Conservation (phyloP, 2,797 vertebrate species). For the Darevskia mixta region DNA sequence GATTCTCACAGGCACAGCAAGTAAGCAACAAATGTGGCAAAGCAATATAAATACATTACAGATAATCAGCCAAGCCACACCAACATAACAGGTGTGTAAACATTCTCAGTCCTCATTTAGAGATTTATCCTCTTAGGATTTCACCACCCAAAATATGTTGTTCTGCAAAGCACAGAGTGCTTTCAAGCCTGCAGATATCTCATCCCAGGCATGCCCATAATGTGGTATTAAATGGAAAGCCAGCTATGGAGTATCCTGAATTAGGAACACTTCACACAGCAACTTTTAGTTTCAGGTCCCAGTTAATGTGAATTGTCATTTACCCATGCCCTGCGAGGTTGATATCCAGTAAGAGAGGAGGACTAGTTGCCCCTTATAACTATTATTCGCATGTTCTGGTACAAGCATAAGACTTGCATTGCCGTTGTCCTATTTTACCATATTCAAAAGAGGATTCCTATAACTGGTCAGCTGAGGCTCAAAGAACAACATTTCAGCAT, state of each 20-base stretch:
- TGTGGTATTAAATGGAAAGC: background rate
- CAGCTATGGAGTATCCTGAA: background rate
- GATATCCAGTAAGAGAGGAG: background rate
- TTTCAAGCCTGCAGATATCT: background rate
- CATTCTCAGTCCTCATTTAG: too few relatives aligned
- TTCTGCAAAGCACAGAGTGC: too few relatives aligned
- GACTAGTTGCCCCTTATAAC: background rate
- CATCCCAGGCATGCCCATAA: too few relatives aligned
- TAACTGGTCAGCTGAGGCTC: slow-evolving; percentile 13
- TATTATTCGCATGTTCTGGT: background rate
- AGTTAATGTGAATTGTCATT: background rate
- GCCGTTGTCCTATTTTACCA: background rate
- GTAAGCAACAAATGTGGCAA: too few relatives aligned
- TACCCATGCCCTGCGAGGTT: background rate
- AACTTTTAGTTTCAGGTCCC: background rate
- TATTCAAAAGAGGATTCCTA: background rate
- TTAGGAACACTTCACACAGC: background rate
- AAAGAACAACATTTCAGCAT: slow-evolving; percentile 31
- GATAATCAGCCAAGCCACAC: too few relatives aligned
- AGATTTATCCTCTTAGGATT: too few relatives aligned
- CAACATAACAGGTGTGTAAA: too few relatives aligned
- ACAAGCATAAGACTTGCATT: background rate
- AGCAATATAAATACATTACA: too few relatives aligned
- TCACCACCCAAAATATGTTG: too few relatives aligned
- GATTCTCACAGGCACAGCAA: too few relatives aligned